Evolutionary conservation across 2,113 vertebrate species (phyloP).

Genomic region (Lethenteron reissneri): DNA sequence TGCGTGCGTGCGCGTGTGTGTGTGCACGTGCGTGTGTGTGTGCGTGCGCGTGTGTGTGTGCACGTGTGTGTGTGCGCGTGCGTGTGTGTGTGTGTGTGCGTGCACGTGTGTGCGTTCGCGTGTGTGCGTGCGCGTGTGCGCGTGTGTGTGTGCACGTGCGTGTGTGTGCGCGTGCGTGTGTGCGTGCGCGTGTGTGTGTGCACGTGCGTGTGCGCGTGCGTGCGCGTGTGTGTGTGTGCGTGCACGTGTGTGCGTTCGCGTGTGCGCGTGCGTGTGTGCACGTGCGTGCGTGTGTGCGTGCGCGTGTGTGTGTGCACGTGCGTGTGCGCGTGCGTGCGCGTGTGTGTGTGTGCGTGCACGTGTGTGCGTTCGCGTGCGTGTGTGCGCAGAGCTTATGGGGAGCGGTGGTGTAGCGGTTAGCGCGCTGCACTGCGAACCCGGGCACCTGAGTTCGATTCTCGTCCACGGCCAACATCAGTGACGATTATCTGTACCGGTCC

Average conservation of each 20-base stretch:
- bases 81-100: neutral
- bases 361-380: neutral
- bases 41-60: neutral
- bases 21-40: neutral
- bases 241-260: neutral
- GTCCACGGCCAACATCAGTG: no score
- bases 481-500: no score
- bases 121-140: neutral
- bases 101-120: neutral
- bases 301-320: neutral
- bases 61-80: neutral
- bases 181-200: neutral
- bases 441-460: no score
- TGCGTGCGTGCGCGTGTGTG: neutral
- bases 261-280: neutral
- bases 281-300: neutral
- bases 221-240: neutral
- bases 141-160: neutral
- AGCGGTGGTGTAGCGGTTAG: no score
- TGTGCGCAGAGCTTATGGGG: neutral
- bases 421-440: no score
- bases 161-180: neutral
- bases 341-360: neutral
- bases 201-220: neutral
- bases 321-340: neutral